Evolutionary conservation across 2,113 vertebrate genomes (phyloP).

Genomic region (Rousettus leschenaultii): DNA sequence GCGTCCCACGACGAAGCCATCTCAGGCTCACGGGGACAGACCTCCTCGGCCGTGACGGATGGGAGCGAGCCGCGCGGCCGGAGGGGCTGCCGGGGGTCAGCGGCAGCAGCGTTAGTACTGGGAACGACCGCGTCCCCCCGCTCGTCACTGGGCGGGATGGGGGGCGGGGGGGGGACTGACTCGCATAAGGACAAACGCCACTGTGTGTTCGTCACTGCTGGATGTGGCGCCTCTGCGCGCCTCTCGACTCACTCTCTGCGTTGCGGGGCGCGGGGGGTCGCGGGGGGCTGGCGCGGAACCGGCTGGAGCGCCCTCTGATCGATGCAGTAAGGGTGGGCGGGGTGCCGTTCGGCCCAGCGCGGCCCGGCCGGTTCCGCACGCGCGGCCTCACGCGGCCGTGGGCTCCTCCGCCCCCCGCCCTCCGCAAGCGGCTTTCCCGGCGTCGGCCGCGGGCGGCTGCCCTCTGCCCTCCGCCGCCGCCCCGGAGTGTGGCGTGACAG

Average conservation of each 20-base stretch:
- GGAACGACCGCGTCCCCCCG: rapidly evolving
- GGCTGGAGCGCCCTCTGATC: too few relatives aligned
- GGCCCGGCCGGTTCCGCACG: too few relatives aligned
- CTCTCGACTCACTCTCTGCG: background rate
- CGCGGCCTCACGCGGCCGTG: background rate
- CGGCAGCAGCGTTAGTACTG: rapidly evolving
- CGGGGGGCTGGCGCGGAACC: rapidly evolving
- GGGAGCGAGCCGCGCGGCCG: too few relatives aligned
- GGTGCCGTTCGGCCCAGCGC: background rate
- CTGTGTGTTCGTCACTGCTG: too few relatives aligned
- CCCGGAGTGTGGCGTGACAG: too few relatives aligned
- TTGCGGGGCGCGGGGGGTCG: too few relatives aligned
- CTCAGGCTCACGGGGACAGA: background rate
- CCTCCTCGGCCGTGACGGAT: rapidly evolving
- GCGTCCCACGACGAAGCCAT: rapidly evolving
- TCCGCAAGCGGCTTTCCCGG: too few relatives aligned
- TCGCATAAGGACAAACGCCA: too few relatives aligned
- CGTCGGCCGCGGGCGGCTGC: too few relatives aligned
- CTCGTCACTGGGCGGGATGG: rapidly evolving
- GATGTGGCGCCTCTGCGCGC: too few relatives aligned
- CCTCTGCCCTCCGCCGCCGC: too few relatives aligned
- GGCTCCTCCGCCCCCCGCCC: background rate
- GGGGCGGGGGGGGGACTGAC: rapidly evolving
- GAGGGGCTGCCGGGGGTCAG: too few relatives aligned
- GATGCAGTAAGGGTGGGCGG: background rate